Evolutionary conservation across 2,888 invertebrate species (phyloP).

Genomic region (Eupithecia dodoneata): DNA sequence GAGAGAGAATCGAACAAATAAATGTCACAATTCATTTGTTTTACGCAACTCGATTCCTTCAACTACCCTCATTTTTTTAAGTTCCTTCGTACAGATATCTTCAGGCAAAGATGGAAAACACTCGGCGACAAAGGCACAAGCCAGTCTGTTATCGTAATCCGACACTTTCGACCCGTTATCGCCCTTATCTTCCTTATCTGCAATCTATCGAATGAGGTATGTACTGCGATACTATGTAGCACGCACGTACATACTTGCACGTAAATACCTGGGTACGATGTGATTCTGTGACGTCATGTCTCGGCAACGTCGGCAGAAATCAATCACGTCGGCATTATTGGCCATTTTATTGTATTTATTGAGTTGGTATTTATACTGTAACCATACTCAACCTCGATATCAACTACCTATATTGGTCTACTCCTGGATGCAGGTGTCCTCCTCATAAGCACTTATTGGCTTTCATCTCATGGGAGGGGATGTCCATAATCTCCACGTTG

Average conservation of each 20-base stretch:
- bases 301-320: background rate
- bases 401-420: too few relatives aligned
- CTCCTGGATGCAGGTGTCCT: too few relatives aligned
- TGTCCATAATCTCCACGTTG: too few relatives aligned
- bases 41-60: background rate
- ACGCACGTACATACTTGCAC: background rate
- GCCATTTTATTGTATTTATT: background rate
- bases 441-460: too few relatives aligned
- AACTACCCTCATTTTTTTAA: background rate
- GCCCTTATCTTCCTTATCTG: background rate
- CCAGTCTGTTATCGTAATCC: constrained; percentile 11
- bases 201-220: background rate
- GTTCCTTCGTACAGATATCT: background rate
- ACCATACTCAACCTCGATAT: too few relatives aligned
- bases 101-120: background rate
- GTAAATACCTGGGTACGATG: background rate
- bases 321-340: background rate
- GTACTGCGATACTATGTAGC: constrained; percentile 1
- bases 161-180: background rate
- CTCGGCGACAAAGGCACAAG: background rate
- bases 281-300: background rate
- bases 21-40: background rate
- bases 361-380: background rate
- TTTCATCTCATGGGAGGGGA: too few relatives aligned
- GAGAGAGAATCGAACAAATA: background rate